Percentiles rank a stretch among this genome's conserved stretches.
phyloP scores from a whole-genome alignment of 2,888 invertebrate genomes.

The Thelaira solivaga region DNA sequence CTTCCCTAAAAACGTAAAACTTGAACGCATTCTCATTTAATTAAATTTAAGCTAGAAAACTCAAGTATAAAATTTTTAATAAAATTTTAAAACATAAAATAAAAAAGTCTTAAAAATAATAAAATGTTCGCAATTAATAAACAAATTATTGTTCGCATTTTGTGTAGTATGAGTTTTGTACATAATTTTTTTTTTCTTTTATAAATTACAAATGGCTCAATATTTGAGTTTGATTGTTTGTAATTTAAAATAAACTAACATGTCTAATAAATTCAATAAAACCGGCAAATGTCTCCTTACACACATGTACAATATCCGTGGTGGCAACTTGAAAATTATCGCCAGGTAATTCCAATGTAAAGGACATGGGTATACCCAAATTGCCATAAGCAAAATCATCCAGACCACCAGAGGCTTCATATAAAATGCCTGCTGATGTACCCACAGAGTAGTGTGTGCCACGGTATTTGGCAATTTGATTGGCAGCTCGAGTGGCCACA shows the following conservation, averaged over 20 bases:
- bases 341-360: slow-evolving; percentile 83
- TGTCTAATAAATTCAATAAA: slow-evolving; percentile 76
- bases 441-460: slow-evolving; percentile 79
- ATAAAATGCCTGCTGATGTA: slow-evolving; percentile 78
- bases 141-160: no score
- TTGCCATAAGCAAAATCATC: slow-evolving; percentile 83
- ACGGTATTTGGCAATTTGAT: slow-evolving; percentile 75
- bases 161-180: no score
- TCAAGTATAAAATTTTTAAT: no score
- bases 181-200: not conserved
- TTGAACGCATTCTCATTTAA: no score
- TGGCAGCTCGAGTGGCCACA: slow-evolving; percentile 73
- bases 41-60: no score
- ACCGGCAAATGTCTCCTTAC: slow-evolving; percentile 76
- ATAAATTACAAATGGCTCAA: not conserved
- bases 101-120: no score
- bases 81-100: no score
- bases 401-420: slow-evolving; percentile 81
- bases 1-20: no score
- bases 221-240: not conserved
- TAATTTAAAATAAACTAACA: slow-evolving; percentile 71
- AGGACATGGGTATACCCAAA: slow-evolving; percentile 79
- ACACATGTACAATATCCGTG: slow-evolving; percentile 74
- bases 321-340: slow-evolving; percentile 76
- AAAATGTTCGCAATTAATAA: no score